These are phyloP conservation scores for Microtus ochrogaster DNA, from an alignment of 2,113 vertebrate species.

Conservation along the genomic window DNA sequence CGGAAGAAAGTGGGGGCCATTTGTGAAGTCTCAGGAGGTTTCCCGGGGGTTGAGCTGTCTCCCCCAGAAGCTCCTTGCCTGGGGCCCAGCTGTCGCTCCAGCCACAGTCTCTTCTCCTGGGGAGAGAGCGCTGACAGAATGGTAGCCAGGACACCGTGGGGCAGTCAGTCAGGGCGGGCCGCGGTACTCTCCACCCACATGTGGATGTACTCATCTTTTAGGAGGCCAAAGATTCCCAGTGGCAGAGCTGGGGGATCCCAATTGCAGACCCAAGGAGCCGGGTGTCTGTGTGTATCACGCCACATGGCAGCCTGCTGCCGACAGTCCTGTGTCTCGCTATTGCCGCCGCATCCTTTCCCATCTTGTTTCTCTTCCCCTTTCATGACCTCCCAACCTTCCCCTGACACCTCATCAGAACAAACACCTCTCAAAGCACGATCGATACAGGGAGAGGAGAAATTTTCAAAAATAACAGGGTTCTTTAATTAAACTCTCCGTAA, in stretches of 20 bases:
- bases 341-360: accelerated
- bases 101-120: neutral
- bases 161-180: neutral
- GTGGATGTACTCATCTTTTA: neutral
- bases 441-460: constrained; percentile 1
- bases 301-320: neutral
- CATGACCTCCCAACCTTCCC: neutral
- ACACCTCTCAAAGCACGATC: constrained; percentile 61
- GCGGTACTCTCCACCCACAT: neutral
- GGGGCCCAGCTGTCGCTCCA: neutral
- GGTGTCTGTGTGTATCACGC: neutral
- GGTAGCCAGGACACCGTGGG: neutral
- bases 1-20: neutral
- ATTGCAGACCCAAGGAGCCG: accelerated
- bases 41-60: neutral
- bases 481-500: constrained; percentile 69
- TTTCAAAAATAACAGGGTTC: constrained; percentile 35
- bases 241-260: neutral
- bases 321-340: too few relatives aligned
- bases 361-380: neutral
- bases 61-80: neutral
- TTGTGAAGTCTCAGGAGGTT: neutral
- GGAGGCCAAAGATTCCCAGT: accelerated
- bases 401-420: neutral
- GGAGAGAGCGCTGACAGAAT: neutral